Base-by-base conservation (phyloP, 2,888 invertebrate species). In the Agriotes lineatus region DNA sequence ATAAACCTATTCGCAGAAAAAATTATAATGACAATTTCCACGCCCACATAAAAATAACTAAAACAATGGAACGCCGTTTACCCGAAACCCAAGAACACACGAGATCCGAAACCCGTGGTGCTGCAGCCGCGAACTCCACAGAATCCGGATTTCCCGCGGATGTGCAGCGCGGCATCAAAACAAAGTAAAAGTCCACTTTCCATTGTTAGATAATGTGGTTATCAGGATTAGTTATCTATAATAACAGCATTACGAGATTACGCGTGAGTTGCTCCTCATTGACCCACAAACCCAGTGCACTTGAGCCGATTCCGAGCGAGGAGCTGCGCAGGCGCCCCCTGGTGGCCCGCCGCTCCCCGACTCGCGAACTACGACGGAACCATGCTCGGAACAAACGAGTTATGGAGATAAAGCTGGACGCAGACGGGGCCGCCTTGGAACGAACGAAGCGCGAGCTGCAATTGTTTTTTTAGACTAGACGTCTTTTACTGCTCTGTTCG, bases 231-330 rank as follows among this genome's bases (percentile, higher is more conserved):
- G 12, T 66, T 66, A 69, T 69, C 59, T 58, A 58, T 56, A 66
- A 66, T 58, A 70, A 67, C 48, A 66, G 33, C 45, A 25, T 62
- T 45, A 33, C 4, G 56, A 56, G 63, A 65, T 70, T 70, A 70
- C 57, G 35, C 50, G 20, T 52, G 58, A 66, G 42, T 65, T 56
- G 20, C 59, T 69, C 67, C 71, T 75, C 76, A 74, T 72, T 77
- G 78, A 76, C 78, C 78, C 72, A 78, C 63, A 76, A 76, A 75
- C 78, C 77, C 64, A 76, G 69, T 78, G 75, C 77, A 78, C 78
- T 78, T 77, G 77, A 70, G 72, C 76, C 59, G 70, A 74, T 22
- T 52, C 48, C 59, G 63, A 22, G 12, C 16, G 16, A 14, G 50
- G 22, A 35, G 20, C 16, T 65, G 54, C 64, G 64, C 64, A 58